Evolutionary conservation across 2,888 invertebrate species (phyloP).

Genomic region (Rhingia rostrata): DNA sequence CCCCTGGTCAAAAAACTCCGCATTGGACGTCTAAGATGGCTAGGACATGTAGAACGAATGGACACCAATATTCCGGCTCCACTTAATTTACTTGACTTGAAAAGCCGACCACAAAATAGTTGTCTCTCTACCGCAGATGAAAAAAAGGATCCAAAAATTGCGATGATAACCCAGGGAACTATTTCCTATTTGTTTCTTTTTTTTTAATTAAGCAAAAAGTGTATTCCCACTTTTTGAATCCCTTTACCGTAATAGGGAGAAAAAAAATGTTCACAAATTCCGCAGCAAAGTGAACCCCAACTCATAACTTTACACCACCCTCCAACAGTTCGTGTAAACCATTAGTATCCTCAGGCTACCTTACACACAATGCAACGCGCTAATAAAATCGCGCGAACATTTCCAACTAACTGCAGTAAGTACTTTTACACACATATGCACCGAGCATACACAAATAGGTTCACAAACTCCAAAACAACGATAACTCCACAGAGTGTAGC

Average conservation of each 20-base stretch:
- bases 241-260: constrained; percentile 24
- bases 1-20: too few relatives aligned
- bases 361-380: constrained; percentile 32
- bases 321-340: constrained; percentile 8
- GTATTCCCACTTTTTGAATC: constrained; percentile 41
- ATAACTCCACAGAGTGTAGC: constrained; percentile 9
- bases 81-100: too few relatives aligned
- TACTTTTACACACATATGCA: constrained; percentile 43
- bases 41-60: too few relatives aligned
- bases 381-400: constrained; percentile 59
- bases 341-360: constrained; percentile 21
- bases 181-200: not conserved
- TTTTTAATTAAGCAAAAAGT: constrained; percentile 54
- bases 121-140: too few relatives aligned
- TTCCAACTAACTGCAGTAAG: constrained; percentile 27
- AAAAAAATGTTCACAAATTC: constrained; percentile 23
- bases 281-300: constrained; percentile 25
- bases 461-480: constrained; percentile 37
- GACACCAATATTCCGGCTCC: too few relatives aligned
- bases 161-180: not conserved
- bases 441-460: not conserved
- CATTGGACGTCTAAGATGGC: too few relatives aligned
- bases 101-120: too few relatives aligned
- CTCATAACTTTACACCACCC: constrained; percentile 41
- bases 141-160: too few relatives aligned